A percentile compares a stretch with the other conserved stretches of the same genome.
phyloP scores from a whole-genome alignment of 2,797 vertebrate species.

The Carapus acus region DNA sequence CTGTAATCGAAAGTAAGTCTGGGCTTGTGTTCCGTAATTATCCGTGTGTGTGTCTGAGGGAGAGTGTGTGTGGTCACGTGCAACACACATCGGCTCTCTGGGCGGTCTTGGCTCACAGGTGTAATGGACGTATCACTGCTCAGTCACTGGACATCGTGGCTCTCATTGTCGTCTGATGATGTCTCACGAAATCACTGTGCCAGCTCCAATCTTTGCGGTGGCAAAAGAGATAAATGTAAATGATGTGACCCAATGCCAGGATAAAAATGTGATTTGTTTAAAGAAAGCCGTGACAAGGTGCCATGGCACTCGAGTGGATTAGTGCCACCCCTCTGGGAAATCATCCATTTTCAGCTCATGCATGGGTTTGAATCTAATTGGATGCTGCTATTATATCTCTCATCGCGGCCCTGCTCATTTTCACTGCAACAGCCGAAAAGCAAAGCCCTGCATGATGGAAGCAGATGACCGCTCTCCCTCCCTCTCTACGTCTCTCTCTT shows the following conservation, averaged over 20 bases:
- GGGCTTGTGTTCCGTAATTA: no score
- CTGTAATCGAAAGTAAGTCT: constrained; percentile 59
- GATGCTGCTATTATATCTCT: constrained; percentile 53
- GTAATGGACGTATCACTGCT: no score
- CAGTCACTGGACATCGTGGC: no score
- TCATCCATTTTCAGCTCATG: constrained; percentile 64
- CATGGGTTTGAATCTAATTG: constrained; percentile 61
- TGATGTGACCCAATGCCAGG: constrained; percentile 54
- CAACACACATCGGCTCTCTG: no score
- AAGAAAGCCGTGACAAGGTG: constrained; percentile 65
- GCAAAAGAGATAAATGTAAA: constrained; percentile 47
- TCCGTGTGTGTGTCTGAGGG: no score
- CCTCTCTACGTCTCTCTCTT: not conserved
- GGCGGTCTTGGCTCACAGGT: no score
- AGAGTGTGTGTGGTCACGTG: no score
- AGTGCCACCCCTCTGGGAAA: constrained; percentile 63
- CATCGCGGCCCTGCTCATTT: constrained; percentile 40
- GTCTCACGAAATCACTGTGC: constrained; percentile 36
- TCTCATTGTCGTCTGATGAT: not conserved
- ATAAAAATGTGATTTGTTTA: constrained; percentile 69
- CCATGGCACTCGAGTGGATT: constrained; percentile 66
- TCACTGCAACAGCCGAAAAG: constrained; percentile 37
- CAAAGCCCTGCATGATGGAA: constrained; percentile 25
- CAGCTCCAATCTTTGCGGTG: constrained; percentile 46
- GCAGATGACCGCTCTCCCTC: constrained; percentile 8